Base-by-base conservation (phyloP, 2,888 invertebrate genomes). In the Dynastes hyllus region DNA sequence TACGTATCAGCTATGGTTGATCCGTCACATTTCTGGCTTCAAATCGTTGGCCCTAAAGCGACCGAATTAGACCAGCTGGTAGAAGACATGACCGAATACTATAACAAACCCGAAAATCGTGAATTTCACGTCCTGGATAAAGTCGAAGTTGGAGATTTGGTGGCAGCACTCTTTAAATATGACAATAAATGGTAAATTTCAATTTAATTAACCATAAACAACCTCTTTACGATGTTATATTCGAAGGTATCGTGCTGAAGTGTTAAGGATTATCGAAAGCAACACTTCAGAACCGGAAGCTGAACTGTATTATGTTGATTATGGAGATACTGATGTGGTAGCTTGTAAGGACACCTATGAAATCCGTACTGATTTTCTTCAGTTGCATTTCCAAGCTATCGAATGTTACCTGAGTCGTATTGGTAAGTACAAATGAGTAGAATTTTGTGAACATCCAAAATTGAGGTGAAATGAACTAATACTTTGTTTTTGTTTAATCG, bases 1-100 rank as follows among this genome's bases (percentile, higher is more conserved):
- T 97, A 95, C 89, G 95, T 97, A 2, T 96, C 96, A 0, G 96
- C 97, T 0, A 93, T 96, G 81, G 94, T 94, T 13, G 93, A 93
- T 40, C 97, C 97, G 0, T 91, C 90, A 16, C 90, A 91, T 81
- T 97, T 98, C 90, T 98, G 97, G 96, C 92, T 97, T 9, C 97
- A 97, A 90, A 92, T 96, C 81, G 92, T 94, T 76, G 95, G 95
- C 0, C 92, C 94, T 0, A 89, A 89, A 84, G 93, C 95, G 0
- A 91, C 93, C 6, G 93, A 95, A 86, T 90, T 98, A 16, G 96
- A 97, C 87, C 92, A 93, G 70, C 90, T 98, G 50, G 95, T 96
- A 4, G 91, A 93, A 5, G 92, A 93, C 79, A 97, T 98, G 97
- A 96, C 96, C 0, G 92, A 92, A 3, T 96, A 95, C 87, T 97